These are phyloP conservation scores for Melanotaenia maccullochi DNA, from an alignment of 2,797 vertebrate species.

Conservation along the genomic window DNA sequence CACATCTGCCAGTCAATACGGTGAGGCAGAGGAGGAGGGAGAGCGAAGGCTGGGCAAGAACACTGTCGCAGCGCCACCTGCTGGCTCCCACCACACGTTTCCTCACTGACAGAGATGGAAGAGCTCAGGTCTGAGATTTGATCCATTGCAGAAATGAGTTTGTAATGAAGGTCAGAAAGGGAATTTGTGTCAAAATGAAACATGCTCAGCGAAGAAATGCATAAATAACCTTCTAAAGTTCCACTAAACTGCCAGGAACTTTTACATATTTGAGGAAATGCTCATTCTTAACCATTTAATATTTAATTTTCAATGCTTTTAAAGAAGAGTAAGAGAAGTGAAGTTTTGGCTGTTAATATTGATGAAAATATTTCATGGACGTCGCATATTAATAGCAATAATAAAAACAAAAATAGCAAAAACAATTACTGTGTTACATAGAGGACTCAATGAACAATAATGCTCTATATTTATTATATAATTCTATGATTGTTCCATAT, in stretches of 20 bases:
- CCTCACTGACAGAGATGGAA: background rate
- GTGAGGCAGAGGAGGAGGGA: background rate
- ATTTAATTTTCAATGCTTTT: too few species aligned
- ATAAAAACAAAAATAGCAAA: too few species aligned
- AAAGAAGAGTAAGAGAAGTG: too few species aligned
- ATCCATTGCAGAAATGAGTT: background rate
- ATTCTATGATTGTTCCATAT: too few species aligned
- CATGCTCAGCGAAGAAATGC: too few species aligned
- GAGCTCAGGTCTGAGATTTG: background rate
- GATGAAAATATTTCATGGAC: too few species aligned
- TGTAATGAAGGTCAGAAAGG: background rate
- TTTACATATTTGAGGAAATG: background rate
- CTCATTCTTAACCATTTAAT: background rate
- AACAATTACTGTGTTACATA: too few species aligned
- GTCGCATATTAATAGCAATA: too few species aligned
- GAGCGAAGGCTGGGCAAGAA: background rate
- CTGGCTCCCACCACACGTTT: slow-evolving; percentile 24
- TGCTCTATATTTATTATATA: too few species aligned
- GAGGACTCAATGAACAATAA: too few species aligned
- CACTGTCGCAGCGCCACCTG: slow-evolving; percentile 61
- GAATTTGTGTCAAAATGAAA: background rate
- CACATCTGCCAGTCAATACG: slow-evolving; percentile 49
- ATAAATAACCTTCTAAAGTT: too few species aligned
- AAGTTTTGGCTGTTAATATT: too few species aligned
- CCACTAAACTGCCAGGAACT: background rate